Evolutionary conservation across 2,113 vertebrate species (phyloP), one percentile per base, ranked within the genome.

Genomic region (Bos taurus): DNA sequence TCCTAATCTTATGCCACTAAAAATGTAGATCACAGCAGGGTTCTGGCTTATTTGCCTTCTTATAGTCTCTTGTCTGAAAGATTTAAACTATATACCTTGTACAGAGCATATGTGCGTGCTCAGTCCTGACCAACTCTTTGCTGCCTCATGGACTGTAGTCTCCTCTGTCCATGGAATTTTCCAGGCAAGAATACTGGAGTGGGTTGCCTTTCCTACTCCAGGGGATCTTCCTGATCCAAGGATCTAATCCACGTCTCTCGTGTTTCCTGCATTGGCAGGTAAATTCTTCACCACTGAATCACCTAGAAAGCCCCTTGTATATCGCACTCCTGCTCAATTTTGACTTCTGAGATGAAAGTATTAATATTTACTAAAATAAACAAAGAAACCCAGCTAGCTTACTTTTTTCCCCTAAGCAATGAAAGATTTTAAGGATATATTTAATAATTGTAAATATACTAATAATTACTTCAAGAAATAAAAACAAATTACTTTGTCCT

Each of bases 31-130:
- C 23, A 7, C 6, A 77, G 71, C 71, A 43, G 71, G 71, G 36
- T 43, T 77, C 40, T 78, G 59, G 21, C 43, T 78, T 57, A 4
- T 52, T 78, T 57, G 21, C 12, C 10, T 97, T 89, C 91, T 64
- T 96, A 19, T 40, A 92, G 74, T 78, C 52, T 94, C 80, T 95
- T 97, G 30, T 90, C 59, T 97, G 94, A 98, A 96, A 98, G 90
- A 95, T 54, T 77, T 93, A 86, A 78, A 26, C 57, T 93, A 1
- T 26, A 77, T 96, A 48, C 26, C 14, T 83, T 95, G 36, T 26
- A 77, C 7, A 43, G 36, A 25, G 40, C 40, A 26, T 26, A 12
- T 1, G 1, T 43, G 11, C 3, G 3, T 43, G 23, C 15, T 77
- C 23, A 14, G 21, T 26, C 40, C 21, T 7, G 40, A 43, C 12